phyloP scores from a whole-genome alignment of 1,140 invertebrate species.

The honey bee (Apis mellifera) region DNA sequence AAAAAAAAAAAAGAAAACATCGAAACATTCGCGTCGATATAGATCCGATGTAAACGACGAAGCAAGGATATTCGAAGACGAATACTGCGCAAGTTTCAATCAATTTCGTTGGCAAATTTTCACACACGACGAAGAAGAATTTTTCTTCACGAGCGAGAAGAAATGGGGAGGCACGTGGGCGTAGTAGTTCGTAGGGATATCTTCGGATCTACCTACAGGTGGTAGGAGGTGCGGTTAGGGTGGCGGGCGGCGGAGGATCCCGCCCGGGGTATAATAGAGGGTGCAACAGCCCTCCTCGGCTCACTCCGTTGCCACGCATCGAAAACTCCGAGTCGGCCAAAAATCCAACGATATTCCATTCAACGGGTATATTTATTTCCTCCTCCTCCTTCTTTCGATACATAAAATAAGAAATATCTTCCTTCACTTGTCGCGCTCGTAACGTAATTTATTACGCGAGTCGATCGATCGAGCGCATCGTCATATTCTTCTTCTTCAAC shows the following conservation, averaged over 20 bases:
- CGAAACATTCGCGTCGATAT: too few species aligned
- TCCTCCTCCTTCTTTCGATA: too few species aligned
- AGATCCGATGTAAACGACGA: too few species aligned
- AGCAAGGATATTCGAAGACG: too few species aligned
- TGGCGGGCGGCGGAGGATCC: constrained; percentile 65
- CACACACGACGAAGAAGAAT: too few species aligned
- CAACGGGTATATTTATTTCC: neutral
- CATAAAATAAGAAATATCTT: neutral
- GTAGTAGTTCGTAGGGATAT: constrained; percentile 2
- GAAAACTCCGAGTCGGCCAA: constrained; percentile 29
- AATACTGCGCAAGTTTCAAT: too few species aligned
- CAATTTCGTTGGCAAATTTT: too few species aligned
- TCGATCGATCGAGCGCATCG: neutral
- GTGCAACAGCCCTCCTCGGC: constrained; percentile 70
- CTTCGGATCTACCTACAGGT: constrained; percentile 67
- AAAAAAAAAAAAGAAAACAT: too few species aligned
- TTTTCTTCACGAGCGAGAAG: too few species aligned
- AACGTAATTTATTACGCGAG: neutral
- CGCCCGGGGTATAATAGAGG: constrained; percentile 76
- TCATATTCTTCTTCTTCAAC: neutral
- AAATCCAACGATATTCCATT: constrained; percentile 40
- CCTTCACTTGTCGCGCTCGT: too few species aligned
- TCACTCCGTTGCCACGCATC: constrained; percentile 70
- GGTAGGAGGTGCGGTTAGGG: constrained; percentile 57
- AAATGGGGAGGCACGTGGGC: constrained; percentile 9